phyloP scores from a whole-genome alignment of 2,797 vertebrate genomes.

The Hypotaenidia okinawae region DNA sequence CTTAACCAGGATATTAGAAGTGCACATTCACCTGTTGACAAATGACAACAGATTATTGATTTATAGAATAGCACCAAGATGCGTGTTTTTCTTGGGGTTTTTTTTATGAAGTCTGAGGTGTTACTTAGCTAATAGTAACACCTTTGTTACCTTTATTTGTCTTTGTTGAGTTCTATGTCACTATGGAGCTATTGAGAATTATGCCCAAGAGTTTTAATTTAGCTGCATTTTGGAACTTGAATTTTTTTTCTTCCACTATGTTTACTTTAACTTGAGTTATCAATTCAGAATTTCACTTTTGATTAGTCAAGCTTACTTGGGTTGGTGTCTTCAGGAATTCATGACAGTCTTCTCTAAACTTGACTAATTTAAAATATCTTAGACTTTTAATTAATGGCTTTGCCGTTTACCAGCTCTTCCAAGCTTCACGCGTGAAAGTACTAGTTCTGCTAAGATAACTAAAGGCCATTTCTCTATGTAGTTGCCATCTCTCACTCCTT shows the following conservation, averaged over 20 bases:
- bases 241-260: neutral
- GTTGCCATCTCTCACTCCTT: neutral
- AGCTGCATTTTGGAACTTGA: neutral
- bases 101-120: neutral
- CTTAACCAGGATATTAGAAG: neutral
- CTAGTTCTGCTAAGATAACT: neutral
- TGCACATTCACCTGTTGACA: neutral
- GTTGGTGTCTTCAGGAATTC: neutral
- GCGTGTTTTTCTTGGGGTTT: neutral
- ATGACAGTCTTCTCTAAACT: neutral
- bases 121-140: neutral
- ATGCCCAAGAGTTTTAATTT: neutral
- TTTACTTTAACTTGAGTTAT: neutral
- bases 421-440: neutral
- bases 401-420: neutral
- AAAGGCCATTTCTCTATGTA: neutral
- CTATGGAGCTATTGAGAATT: neutral
- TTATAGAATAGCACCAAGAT: neutral
- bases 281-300: neutral
- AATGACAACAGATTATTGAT: neutral
- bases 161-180: neutral
- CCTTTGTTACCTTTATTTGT: too few relatives aligned
- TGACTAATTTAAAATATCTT: neutral
- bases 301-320: neutral
- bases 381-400: neutral